Percentiles rank a stretch among this genome's conserved stretches.
Conservation (phyloP, 2,113 vertebrate genomes). For the Xiphias gladius region DNA sequence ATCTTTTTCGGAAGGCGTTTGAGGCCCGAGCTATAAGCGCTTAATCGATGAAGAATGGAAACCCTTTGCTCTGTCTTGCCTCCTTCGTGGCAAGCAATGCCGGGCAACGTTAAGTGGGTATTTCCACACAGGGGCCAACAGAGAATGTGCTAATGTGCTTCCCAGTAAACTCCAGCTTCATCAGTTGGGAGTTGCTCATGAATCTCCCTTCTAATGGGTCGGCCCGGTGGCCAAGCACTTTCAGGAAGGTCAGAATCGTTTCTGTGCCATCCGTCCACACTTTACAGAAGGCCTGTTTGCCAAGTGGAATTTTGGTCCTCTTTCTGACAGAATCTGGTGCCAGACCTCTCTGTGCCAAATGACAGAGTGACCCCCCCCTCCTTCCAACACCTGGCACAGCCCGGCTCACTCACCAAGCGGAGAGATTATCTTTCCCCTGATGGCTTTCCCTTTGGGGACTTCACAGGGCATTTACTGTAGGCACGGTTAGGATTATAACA, state of each 20-base stretch:
- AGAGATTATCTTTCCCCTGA: conserved; percentile 49
- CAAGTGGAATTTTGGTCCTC: conserved; percentile 51
- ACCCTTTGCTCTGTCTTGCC: conserved; percentile 38
- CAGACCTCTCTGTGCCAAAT: conserved; percentile 61
- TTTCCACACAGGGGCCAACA: conserved; percentile 70
- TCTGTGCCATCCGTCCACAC: conserved; percentile 51
- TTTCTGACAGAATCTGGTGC: conserved; percentile 49
- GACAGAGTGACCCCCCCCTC: conserved; percentile 51
- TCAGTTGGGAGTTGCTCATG: conserved; percentile 55
- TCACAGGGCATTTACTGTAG: conserved; percentile 56
- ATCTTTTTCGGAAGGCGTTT: conserved; percentile 56
- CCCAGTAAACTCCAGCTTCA: conserved; percentile 67
- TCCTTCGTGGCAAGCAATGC: conserved; percentile 28
- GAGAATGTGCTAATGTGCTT: conserved; percentile 67
- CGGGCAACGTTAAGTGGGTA: conserved; percentile 69
- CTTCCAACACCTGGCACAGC: conserved; percentile 65
- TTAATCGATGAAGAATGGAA: conserved; percentile 63
- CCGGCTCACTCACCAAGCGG: conserved; percentile 47
- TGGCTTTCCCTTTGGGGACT: conserved; percentile 32
- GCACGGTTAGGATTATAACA: conserved; percentile 20
- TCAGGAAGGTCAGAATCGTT: conserved; percentile 75
- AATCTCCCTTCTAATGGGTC: conserved; percentile 75
- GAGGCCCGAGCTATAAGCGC: conserved; percentile 29
- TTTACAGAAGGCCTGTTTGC: conserved; percentile 36
- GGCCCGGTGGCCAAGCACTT: conserved; percentile 69